Base-by-base conservation (phyloP, 2,113 vertebrate species). In the Aramus guarauna region DNA sequence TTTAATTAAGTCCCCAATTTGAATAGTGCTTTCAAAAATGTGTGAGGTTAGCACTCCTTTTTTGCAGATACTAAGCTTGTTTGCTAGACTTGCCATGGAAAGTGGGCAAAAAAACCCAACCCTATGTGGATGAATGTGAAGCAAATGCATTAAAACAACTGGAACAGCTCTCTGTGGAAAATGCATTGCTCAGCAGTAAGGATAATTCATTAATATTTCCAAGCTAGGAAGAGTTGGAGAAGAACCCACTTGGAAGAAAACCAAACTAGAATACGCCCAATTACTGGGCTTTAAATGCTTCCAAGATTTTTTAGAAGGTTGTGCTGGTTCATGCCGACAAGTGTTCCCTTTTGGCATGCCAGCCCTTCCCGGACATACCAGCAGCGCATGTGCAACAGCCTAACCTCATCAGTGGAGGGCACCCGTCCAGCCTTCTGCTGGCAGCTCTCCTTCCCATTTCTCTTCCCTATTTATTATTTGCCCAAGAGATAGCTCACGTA, bases 161-260 rank as follows among this genome's bases (percentile, higher is more conserved):
- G 91, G 89, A 95, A 79, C 43, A 91, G 53, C 27, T 76, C 68
- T 91, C 50, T 15, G 48, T 85, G 96, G 91, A 97, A 97, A 97
- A 85, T 69, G 66, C 22, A 14, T 85, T 94, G 73, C 77, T 95
- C 94, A 95, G 92, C 94, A 95, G 34, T 82, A 91, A 92, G 62
- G 73, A 94, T 85, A 96, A 92, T 92, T 94, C 86, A 96, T 97
- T 87, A 95, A 88, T 94, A 95, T 96, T 97, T 97, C 91, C 91
- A 91, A 32, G 80, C 83, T 91, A 95, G 53, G 53, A 91, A 75
- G 66, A 89, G 26, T 68, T 95, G 96, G 96, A 96, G 89, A 91
- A 95, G 86, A 94, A 95, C 21, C 24, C 55, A 88, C 50, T 95
- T 95, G 92, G 94, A 94, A 91, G 64, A 27, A 75, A 81, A 69